Base-by-base conservation (phyloP, 1,140 invertebrate genomes). In the Plutomurus gul region DNA sequence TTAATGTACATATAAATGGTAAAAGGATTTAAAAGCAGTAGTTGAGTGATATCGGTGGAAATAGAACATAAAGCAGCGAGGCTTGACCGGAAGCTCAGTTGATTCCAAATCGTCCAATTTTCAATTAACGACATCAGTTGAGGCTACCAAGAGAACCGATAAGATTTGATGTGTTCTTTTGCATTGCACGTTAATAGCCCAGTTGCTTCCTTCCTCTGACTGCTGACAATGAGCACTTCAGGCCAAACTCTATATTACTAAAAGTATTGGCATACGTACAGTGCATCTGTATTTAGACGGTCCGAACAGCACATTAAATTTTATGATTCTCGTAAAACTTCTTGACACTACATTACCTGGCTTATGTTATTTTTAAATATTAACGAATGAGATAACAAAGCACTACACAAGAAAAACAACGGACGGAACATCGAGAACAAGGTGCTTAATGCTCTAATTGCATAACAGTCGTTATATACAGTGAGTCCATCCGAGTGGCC, bases 301-400 rank as follows among this genome's bases (percentile, higher is more conserved):
- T 65, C 16, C 56, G 27, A n/a, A 65, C 56, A 65, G n/a, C 16
- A 27, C 56, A 65, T 65, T 65, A 65, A 65, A 65, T 65, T 65
- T 65, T 65, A 65, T 65, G 56, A 65, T 65, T 65, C 56, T 65
- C 56, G 56, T 65, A 65, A 65, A 65, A 65, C 56, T 65, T 65
- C 56, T 65, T 65, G 56, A 65, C 56, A 65, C 56, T 16, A 65
- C 20, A 65, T 65, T 33, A n/a, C n/a, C n/a, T n/a, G n/a, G n/a
- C 39, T 43, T 43, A 43, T 8, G n/a, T 43, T 43, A 43, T 13
- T 10, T 13, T 13, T 3, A 3, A 43, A 10, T 13, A 3, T 10
- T 33, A 65, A 33, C 11, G 56, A 30, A 65, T 33, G 2, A 43
- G 39, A 10, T 43, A 43, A 43, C 39, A 43, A 10, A 43, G n/a